Base-by-base conservation (phyloP, 2,888 invertebrate genomes). In the Drosophila paracracens region DNA sequence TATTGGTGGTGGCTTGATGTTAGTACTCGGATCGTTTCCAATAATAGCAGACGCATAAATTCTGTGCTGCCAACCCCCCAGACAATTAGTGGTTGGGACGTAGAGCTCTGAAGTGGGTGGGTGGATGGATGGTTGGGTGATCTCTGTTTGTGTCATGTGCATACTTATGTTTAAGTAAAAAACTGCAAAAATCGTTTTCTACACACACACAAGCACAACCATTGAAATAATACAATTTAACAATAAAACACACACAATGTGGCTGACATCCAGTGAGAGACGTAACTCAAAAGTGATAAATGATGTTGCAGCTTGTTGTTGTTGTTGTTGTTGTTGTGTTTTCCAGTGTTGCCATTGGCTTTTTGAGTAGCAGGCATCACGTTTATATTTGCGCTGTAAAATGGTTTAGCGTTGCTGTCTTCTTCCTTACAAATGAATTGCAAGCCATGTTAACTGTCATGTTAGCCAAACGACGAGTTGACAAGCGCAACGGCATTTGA, bases 391-490 rank as follows among this genome's bases (percentile, higher is more conserved):
- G 82, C 68, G 76, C 76, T 82, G 73, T 81, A 83, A 88, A 89
- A 88, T 83, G 86, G 73, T 80, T 82, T 88, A 85, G 81, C 81
- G 82, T 74, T 76, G 71, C 58, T 68, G 18, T 36, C 27, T 51
- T 40, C 33, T 46, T 33, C 48, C 33, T 33, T 38, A 61, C 65
- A 65, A 65, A 65, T 84, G 81, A 82, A 89, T 88, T 76, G 83
- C 88, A 68, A 81, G 82, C 88, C 88, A 81, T 87, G 87, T 89
- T 89, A 83, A 67, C 88, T 87, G 89, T 87, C 89, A 89, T 88
- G 87, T 87, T 82, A 78, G 83, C 76, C 86, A 66, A 85, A 73
- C 79, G 77, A 79, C 82, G 76, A 74, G 80, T 68, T 87, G 89
- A 84, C 85, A 89, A 79, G 74, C 83, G 74, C 67, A 67, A 67